phyloP scores from a whole-genome alignment of 2,888 invertebrate species.

The Eupeodes latifasciatus region DNA sequence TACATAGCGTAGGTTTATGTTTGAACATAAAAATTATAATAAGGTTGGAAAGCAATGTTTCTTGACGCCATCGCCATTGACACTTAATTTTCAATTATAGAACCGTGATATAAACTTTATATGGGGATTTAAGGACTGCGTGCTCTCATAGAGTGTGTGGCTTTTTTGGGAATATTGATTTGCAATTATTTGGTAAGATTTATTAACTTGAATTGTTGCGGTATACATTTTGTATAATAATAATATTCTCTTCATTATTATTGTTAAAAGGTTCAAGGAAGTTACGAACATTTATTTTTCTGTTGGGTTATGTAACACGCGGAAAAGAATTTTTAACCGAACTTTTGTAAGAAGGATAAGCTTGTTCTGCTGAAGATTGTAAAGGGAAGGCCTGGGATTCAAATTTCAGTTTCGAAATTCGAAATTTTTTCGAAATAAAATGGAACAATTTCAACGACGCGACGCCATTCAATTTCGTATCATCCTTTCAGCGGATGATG shows the following conservation, averaged over 20 bases:
- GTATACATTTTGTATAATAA: slow-evolving; percentile 2
- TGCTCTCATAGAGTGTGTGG: not conserved
- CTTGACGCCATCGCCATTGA: slow-evolving; percentile 47
- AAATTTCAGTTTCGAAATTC: too few relatives aligned
- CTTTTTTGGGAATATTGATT: slow-evolving; percentile 11
- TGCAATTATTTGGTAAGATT: slow-evolving; percentile 15
- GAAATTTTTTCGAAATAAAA: too few relatives aligned
- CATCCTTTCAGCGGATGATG: too few relatives aligned
- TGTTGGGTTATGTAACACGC: not conserved
- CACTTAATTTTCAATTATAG: slow-evolving; percentile 62
- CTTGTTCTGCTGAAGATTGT: too few relatives aligned
- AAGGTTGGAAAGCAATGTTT: slow-evolving; percentile 24
- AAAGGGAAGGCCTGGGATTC: too few relatives aligned
- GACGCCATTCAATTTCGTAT: too few relatives aligned
- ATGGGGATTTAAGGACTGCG: slow-evolving; percentile 31
- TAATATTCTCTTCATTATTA: slow-evolving; percentile 4
- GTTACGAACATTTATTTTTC: not conserved
- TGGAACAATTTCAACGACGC: too few relatives aligned
- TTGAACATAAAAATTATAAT: slow-evolving; percentile 62
- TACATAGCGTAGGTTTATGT: slow-evolving; percentile 38
- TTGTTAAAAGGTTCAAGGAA: not conserved
- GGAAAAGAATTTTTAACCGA: too few relatives aligned
- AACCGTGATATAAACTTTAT: slow-evolving; percentile 33
- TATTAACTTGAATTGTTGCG: slow-evolving; percentile 12
- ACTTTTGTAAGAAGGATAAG: too few relatives aligned